Base-by-base conservation (phyloP, 2,888 invertebrate species). In the Lycophotia porphyrea region DNA sequence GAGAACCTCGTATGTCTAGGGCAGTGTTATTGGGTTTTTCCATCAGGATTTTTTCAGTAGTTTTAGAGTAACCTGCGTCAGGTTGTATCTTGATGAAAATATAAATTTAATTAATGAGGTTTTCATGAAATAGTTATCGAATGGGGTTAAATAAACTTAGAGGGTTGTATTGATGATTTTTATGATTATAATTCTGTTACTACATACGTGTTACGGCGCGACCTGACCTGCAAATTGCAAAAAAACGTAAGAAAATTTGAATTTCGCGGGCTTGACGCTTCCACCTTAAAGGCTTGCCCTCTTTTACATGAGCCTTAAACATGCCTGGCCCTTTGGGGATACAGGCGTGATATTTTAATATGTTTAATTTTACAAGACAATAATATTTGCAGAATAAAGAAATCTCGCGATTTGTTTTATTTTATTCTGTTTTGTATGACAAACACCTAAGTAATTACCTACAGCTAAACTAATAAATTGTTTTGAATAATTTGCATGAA, bases 401-500 rank as follows among this genome's bases (percentile, higher is more conserved):
- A 65, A 52, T 44, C 58, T 63, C 5, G 39, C 42, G 44, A 60
- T 69, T 66, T 49, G 65, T 66, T 78, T 58, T 69, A 69, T 31
- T 79, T 79, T 66, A 9, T 42, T 63, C 18, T 5, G 27, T 66
- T 67, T n/a, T 63, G 42, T 44, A 18, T 58, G 74, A 84, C 65
- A 73, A 84, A 66, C 36, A 39, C 15, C 8, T 34, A 21, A 55
- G 24, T 39, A 13, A 42, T 11, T 55, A 13, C 18, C 44, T 55
- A 31, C 44, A 31, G 9, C 27, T 61, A 18, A 76, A 44, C 42
- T 42, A 67, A 58, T 67, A 63, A 31, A 77, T 82, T 36, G 31
- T 80, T 74, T 74, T 80, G 42, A 70, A 67, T 58, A 65, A 72
- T 80, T 79, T 65, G 80, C 84, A 66, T 84, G 44, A 55, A 42